Evolutionary conservation across 2,113 vertebrate species (phyloP), one percentile per base, ranked within the genome.

Genomic region (Astur gentilis): DNA sequence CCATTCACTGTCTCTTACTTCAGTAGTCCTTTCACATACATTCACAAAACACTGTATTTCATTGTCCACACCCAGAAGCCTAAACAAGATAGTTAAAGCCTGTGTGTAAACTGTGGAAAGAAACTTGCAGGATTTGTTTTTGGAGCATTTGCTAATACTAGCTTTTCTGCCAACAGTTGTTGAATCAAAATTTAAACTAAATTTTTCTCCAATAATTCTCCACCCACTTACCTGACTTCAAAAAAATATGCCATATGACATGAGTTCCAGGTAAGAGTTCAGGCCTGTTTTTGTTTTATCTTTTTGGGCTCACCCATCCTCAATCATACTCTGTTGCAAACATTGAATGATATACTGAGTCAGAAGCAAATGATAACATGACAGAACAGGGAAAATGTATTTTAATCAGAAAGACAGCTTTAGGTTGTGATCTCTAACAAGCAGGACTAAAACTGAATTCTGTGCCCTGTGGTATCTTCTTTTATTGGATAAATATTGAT

Each of bases 261-360:
- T 32, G 50, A 66, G 71, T 40, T 86, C 38, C 83, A 94, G 87
- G 80, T 82, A 96, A 89, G 54, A 89, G 93, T 91, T 89, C 83
- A 89, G 83, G 27, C 91, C 72, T 95, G 95, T 77, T 83, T 95
- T 87, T 89, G 87, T 83, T 96, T 87, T 80, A 80, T 93, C 89
- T 89, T 62, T 91, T 73, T 31, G 82, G 85, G 66, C 80, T 95
- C 87, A 93, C 81, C 57, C 91, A 87, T 77, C 66, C 71, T 94
- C 83, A 94, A 77, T 94, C 78, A 91, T 14, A 45, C 3, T 61
- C 52, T 69, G 79, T 88, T 79, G 75, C 87, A 92, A 94, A 76
- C 21, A 29, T 0, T 42, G 75, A 92, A 29, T 2, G 57, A 79
- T 62, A 5, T 10, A 52, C 34, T 95, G 96, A 93, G 58, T 94